Evolutionary conservation across 1,140 invertebrate genomes (phyloP).

Genomic region (Neomicropteryx cornuta): DNA sequence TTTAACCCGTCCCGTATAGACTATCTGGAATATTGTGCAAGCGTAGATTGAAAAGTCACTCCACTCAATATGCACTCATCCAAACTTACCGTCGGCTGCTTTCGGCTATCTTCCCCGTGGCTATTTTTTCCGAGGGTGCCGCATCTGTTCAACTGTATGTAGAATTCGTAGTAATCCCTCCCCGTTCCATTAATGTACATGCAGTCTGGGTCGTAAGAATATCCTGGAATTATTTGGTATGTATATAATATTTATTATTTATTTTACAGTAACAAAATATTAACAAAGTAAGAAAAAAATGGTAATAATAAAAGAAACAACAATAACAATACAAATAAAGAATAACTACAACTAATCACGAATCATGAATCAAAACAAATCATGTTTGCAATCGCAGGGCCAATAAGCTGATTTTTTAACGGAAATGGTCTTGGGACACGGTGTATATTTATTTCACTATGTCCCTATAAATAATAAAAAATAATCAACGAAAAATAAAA

Average conservation of each 20-base stretch:
- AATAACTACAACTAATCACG: conserved; percentile 3
- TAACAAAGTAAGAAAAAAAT: conserved; percentile 1
- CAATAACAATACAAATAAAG: conserved; percentile 3
- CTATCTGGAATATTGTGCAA: no score
- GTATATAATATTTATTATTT: conserved; percentile 11
- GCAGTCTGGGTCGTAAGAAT: conserved; percentile 87
- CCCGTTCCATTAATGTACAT: conserved; percentile 92
- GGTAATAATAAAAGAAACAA: conserved; percentile 2
- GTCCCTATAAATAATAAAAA: no score
- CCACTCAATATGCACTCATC: neutral
- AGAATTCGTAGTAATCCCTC: conserved; percentile 84
- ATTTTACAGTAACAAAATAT: conserved; percentile 7
- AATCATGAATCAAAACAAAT: no score
- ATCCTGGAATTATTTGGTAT: conserved; percentile 45
- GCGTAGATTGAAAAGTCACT: no score
- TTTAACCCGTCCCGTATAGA: no score
- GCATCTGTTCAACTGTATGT: conserved; percentile 84
- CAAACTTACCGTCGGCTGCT: conserved; percentile 67
- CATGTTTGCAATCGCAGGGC: no score
- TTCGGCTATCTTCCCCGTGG: conserved; percentile 70
- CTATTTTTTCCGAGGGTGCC: conserved; percentile 83
- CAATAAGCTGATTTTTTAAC: no score
- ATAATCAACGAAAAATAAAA: no score
- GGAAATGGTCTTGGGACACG: no score
- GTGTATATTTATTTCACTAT: no score